Conservation (phyloP, 2,888 invertebrate species). For the Scaeva pyrastri region DNA sequence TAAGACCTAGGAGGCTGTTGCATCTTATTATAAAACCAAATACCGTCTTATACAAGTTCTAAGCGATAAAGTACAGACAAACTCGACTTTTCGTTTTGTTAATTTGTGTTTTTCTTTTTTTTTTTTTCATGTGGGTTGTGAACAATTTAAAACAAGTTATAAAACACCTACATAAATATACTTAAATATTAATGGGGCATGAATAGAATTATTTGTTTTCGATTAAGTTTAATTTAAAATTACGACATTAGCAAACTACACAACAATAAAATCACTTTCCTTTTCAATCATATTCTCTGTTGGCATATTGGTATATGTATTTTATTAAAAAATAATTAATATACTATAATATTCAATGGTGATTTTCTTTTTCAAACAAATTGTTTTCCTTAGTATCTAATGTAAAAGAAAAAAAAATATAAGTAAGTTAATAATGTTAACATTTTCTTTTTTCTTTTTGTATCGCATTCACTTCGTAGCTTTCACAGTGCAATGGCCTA, state of each 20-base stretch:
- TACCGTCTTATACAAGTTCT: constrained; percentile 17
- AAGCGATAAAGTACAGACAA: constrained; percentile 72
- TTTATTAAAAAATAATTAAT: constrained; percentile 13
- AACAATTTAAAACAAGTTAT: constrained; percentile 45
- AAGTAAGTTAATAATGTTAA: constrained; percentile 62
- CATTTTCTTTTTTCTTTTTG: constrained; percentile 42
- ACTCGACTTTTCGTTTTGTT: too few relatives aligned
- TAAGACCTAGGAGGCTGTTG: constrained; percentile 1
- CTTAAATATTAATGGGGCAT: constrained; percentile 15
- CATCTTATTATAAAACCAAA: background rate
- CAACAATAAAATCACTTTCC: constrained; percentile 74
- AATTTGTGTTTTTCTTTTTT: constrained; percentile 72
- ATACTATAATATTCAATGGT: constrained; percentile 18
- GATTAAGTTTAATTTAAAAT: constrained; percentile 49
- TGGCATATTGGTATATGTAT: constrained; percentile 50
- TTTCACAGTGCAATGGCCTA: constrained; percentile 50
- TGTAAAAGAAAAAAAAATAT: constrained; percentile 30
- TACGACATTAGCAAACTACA: constrained; percentile 75
- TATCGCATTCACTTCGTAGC: constrained; percentile 47
- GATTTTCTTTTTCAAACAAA: constrained; percentile 26
- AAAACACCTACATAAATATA: constrained; percentile 25
- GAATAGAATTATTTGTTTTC: constrained; percentile 41
- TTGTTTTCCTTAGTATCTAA: constrained; percentile 2
- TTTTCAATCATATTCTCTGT: constrained; percentile 47
- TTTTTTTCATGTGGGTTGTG: constrained; percentile 17